Base-by-base conservation (phyloP, 1,140 invertebrate genomes). In the Sipha flava region DNA sequence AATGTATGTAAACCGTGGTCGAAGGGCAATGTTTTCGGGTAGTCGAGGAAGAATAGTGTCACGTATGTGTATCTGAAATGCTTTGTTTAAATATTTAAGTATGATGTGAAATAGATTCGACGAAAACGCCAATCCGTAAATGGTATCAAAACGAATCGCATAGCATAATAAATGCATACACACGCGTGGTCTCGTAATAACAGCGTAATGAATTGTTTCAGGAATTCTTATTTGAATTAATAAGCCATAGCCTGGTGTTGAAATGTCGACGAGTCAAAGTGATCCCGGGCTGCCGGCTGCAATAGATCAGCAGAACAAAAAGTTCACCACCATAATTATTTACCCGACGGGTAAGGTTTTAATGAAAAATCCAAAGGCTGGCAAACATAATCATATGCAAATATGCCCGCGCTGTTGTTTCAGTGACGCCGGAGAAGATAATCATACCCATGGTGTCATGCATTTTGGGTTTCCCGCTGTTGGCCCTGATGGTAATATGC, bases 361-460 rank as follows among this genome's bases (percentile, higher is more conserved):
- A 43, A 43, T 40, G 12, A 43, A 23, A 40, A 21, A 23, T 40
- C 16, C 1, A n/a, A n/a, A 18, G 12, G 40, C 37, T 10, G 1
- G 18, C 12, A n/a, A n/a, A n/a, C n/a, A 12, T 37, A 31, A 62
- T 34, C 31, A 21, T 10, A 62, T 40, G 21, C 31, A 21, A 52
- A 47, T 47, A 6, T 52, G 21, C 5, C 21, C 7, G 23, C 23
- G 18, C 79, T 81, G 49, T 82, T 79, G 82, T 90, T 90, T 45
- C 90, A 95, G 94, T 95, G 79, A 91, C 93, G 73, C 93, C 94
- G 40, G 93, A 95, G 85, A 93, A 92, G 73, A 92, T 95, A 82
- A 93, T 95, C 14, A 91, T 95, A 45, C 94, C 94, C 10, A 95
- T 95, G 81, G 91, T 95, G 14, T 94, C 93, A 14, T 94, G 93